Base-by-base conservation (phyloP, 2,113 vertebrate genomes). In the Pantherophis guttatus region DNA sequence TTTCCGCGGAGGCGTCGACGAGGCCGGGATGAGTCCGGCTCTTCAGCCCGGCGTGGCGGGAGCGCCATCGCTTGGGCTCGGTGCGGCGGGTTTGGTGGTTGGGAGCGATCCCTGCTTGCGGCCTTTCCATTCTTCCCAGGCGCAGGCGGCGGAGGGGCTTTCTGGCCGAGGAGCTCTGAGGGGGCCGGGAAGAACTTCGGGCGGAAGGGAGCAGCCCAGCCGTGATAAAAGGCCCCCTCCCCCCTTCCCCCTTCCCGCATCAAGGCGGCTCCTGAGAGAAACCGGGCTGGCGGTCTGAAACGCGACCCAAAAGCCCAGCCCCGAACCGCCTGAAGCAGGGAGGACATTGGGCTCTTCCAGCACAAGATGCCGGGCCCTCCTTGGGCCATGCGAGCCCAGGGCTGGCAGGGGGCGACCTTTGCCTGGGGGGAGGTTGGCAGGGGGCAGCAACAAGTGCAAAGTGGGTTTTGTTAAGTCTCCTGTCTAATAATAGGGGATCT, bases 241-340 rank as follows among this genome's bases (percentile, higher is more conserved):
- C 2, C 15, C 8, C 11, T 94, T 87, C 23, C 2, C 15, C 8
- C 11, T 94, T 87, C 94, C 89, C 95, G 94, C 92, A 96, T 96
- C 53, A 96, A 96, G 96, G 96, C 92, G 86, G 97, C 96, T 97
- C 97, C 97, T 97, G 94, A 94, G 96, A 96, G 96, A 95, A 96
- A 97, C 96, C 96, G 95, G 97, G 97, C 96, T 97, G 97, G 97
- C 96, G 97, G 96, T 97, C 97, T 98, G 97, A 97, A 97, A 97
- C 96, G 96, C 96, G 95, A 96, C 97, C 97, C 96, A 97, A 97
- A 97, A 97, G 98, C 97, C 97, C 96, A 96, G 97, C 97, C 97
- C 96, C 96, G 98, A 98, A 97, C 97, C 97, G 97, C 97, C 97
- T 98, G 96, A 96, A 97, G 96, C 95, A 95, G 94, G 65, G 95